Evolutionary conservation across 2,888 invertebrate species (phyloP).

Genomic region (Lithophane semibrunnea): DNA sequence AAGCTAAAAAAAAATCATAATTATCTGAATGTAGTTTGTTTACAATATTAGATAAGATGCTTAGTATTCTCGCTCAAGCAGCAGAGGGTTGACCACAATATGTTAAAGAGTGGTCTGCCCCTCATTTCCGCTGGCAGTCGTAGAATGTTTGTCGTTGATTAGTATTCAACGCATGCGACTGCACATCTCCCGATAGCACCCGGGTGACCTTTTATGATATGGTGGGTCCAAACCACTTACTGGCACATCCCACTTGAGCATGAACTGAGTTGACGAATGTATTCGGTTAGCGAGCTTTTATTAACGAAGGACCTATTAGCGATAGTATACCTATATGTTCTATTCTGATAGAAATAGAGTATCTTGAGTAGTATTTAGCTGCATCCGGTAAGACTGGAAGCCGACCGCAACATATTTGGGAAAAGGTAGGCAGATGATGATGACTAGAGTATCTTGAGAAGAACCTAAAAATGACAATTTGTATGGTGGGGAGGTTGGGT

Average conservation of each 20-base stretch:
- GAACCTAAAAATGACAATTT: too few species aligned
- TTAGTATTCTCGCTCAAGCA: neutral
- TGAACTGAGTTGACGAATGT: neutral
- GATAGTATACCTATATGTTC: neutral
- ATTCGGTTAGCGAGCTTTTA: neutral
- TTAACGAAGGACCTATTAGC: too few species aligned
- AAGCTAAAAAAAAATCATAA: neutral
- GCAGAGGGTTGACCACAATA: neutral
- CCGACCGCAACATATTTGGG: too few species aligned
- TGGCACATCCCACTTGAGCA: neutral
- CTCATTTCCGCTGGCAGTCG: neutral
- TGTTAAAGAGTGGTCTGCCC: neutral
- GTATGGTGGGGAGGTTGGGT: too few species aligned
- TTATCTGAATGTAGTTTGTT: neutral
- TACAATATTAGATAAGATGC: neutral
- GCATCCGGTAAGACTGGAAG: too few species aligned
- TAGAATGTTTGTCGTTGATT: constrained; percentile 25
- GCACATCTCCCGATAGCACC: constrained; percentile 29
- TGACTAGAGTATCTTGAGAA: too few species aligned
- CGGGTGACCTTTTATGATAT: constrained; percentile 25
- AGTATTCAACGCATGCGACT: constrained; percentile 40
- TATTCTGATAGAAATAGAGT: neutral
- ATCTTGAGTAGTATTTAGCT: too few species aligned
- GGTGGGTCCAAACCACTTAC: neutral
- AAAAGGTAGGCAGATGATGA: too few species aligned